Base-by-base conservation (phyloP, 2,113 vertebrate species). In the Crotophaga sulcirostris region DNA sequence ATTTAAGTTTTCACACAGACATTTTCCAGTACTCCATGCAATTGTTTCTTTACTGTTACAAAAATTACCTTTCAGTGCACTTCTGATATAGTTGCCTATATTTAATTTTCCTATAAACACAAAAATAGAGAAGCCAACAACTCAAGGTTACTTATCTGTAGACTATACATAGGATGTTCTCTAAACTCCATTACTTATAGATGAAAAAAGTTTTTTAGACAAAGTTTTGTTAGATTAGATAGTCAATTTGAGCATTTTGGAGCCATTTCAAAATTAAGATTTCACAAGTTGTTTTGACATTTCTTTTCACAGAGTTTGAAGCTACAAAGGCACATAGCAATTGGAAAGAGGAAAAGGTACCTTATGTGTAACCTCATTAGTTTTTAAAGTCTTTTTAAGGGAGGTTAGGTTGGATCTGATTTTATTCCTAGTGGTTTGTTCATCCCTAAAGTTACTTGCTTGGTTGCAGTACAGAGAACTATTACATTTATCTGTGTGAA, bases 361-460 rank as follows among this genome's bases (percentile, higher is more conserved):
- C 15, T 63, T 0, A 0, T 55, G 25, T 25, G 11, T 44, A 51
- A 70, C 25, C 20, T 20, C 11, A 28, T 2, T 5, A 55, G 7
- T 42, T 91, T 74, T 58, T 19, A 3, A 82, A 36, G 5, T 23
- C 11, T 63, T 82, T 84, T 79, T 52, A 25, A 34, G 21, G 7
- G 28, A 66, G 68, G 7, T 36, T 66, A 62, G 13, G 14, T 13
- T 66, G 8, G 2, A 6, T 45, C 60, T 64, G 60, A 29, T 84
- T 82, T 93, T 84, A 42, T 83, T 76, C 7, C 26, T 64, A 20
- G 13, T 15, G 21, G 3, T 68, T 24, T 68, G 31, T 40, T 51
- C 18, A 56, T 56, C 40, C 7, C 20, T 78, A 49, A 36, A 5
- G 15, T 34, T 40, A 23, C 7, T 55, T 72, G 42, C n/a, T 54